These are phyloP conservation scores for Pelvicachromis taeniatus DNA, from an alignment of 2,113 vertebrate genomes.

Conservation along the genomic window DNA sequence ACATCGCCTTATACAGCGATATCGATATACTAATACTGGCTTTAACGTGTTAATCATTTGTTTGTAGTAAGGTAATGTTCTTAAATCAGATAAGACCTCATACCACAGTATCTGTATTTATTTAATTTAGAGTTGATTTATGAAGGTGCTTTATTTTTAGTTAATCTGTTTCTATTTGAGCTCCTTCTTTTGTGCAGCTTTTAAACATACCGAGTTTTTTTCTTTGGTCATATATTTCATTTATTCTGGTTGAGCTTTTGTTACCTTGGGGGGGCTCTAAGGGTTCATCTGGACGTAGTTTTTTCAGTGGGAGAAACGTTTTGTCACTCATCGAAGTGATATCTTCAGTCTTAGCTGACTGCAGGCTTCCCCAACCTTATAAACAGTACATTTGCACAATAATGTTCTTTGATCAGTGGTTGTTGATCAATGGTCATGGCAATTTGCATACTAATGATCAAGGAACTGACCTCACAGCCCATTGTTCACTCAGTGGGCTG, in stretches of 20 bases:
- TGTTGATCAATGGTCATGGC: too few species aligned
- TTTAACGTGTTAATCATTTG: neutral
- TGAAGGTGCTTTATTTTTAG: neutral
- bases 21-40: neutral
- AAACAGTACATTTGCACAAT: too few species aligned
- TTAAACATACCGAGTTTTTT: neutral
- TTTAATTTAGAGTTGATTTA: neutral
- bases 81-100: neutral
- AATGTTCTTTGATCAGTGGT: too few species aligned
- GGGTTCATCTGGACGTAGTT: too few species aligned
- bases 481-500: too few species aligned
- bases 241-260: neutral
- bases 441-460: too few species aligned
- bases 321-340: too few species aligned
- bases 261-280: rapidly evolving
- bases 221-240: neutral
- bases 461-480: too few species aligned
- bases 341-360: too few species aligned
- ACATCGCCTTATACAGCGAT: neutral
- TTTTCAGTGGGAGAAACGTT: too few species aligned
- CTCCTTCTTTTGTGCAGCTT: neutral
- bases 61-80: neutral
- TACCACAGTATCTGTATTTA: neutral
- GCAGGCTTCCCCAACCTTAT: too few species aligned
- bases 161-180: neutral